Base-by-base conservation (phyloP, 2,888 invertebrate species). In the Chloroclystis v-ata region DNA sequence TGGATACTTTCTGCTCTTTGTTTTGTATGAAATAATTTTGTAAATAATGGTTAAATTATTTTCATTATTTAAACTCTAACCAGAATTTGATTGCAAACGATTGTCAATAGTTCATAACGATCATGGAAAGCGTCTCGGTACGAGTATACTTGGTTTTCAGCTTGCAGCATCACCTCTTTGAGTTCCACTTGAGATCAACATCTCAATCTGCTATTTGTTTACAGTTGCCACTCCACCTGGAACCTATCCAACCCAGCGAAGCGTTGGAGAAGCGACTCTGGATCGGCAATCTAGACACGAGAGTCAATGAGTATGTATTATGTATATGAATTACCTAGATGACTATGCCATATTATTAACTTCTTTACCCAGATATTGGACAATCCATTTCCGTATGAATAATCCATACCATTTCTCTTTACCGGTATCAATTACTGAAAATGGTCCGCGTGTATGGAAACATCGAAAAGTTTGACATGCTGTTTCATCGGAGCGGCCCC, bases 381-480 rank as follows among this genome's bases (percentile, higher is more conserved):
- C n/a, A n/a, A n/a, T n/a, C n/a, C n/a, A n/a, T 43, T 9, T 24
- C n/a, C 7, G 7, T 35, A 11, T 16, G 37, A 49, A 43, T 48
- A 47, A 47, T 47, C 68, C 53, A 60, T 67, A 71, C 72, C 70
- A 64, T 71, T 80, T 79, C 80, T 88, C 69, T 89, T 91, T 92
- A 95, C 93, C 90, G 96, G 96, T 96, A 93, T 93, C 94, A 96
- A 92, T 92, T 98, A 90, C 90, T 98, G 89, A 97, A 97, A 95
- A 92, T 97, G 89, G 91, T 96, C 89, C 96, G 97, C 92, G 94
- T 94, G 91, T 94, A 95, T 91, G 97, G 97, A 78, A 90, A 91
- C 75, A 94, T 97, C 73, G 95, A 96, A 89, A 97, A 97, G 92
- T 97, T 97, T 88, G 97, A 98, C 88, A 94, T 97, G 87, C 91